Evolutionary conservation across 2,888 invertebrate genomes (phyloP), one percentile per base, ranked within the genome.

Genomic region (Diaprepes abbreviatus): DNA sequence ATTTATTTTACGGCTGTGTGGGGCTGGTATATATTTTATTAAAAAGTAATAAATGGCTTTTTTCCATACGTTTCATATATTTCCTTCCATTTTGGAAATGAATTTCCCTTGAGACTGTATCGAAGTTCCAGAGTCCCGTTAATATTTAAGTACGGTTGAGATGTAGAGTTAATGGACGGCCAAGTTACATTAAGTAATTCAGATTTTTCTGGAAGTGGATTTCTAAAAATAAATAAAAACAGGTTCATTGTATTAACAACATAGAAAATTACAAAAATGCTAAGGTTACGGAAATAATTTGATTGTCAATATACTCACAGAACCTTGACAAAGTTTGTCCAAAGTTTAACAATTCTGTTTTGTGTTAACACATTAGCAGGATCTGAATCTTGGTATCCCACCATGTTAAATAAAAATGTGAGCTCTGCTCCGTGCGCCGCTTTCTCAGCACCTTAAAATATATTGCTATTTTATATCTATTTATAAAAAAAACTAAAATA

Each of bases 291-390:
- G n/a, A n/a, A n/a, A n/a, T n/a, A n/a, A n/a, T n/a, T n/a, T n/a
- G n/a, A n/a, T n/a, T n/a, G n/a, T n/a, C n/a, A 54, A 24, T 4
- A 24, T 4, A 24, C 24, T 24, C 5, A 24, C 24, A 24, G 5
- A 24, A 24, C 65, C 24, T 24, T 24, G 24, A 5, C 24, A 24
- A 24, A 24, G 24, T 24, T 24, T 24, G 24, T 24, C 24, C 24
- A 24, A 3, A 24, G 3, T 5, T 24, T 24, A 24, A 24, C 24
- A 5, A 5, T 24, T 24, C 24, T 65, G 21, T 66, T 45, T 17
- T 70, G 63, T 7, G 59, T 65, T 40, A 55, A 59, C 6, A 74
- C 70, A 48, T 75, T 72, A n/a, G 54, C 21, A 7, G 28, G 1
- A 24, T 28, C 12, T 10, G 38, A 7, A 5, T 40, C 16, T 14